A percentile compares a stretch with the other conserved stretches of the same genome.
Evolutionary conservation across 1,140 invertebrate species (phyloP).

Genomic region (Tribolium madens): DNA sequence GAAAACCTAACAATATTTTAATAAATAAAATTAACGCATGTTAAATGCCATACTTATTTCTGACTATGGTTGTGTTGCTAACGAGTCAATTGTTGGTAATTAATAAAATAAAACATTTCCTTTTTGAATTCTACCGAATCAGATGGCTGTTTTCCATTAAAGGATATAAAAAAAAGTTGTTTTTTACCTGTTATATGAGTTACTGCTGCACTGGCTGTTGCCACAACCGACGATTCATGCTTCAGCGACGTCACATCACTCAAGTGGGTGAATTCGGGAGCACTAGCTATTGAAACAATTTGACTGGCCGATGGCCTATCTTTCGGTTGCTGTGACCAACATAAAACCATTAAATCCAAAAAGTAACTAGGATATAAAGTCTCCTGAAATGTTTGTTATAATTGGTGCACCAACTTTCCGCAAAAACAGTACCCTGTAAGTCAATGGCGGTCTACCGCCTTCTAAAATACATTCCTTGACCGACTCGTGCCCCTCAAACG

Average conservation of each 20-base stretch:
- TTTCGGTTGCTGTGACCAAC: constrained; percentile 91
- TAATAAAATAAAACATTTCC: no score
- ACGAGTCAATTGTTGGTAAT: no score
- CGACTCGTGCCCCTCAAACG: constrained; percentile 95
- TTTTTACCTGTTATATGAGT: constrained; percentile 64
- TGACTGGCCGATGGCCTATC: constrained; percentile 92
- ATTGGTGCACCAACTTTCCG: not conserved
- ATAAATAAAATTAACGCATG: no score
- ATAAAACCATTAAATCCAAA: constrained; percentile 94
- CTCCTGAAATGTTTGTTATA: constrained; percentile 66
- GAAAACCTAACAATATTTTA: no score
- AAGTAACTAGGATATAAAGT: constrained; percentile 90
- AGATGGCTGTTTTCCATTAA: no score
- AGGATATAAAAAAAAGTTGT: no score
- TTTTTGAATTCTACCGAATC: no score
- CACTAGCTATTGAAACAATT: constrained; percentile 90
- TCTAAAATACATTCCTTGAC: constrained; percentile 97
- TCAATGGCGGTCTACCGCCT: constrained; percentile 89
- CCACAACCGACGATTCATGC: constrained; percentile 71
- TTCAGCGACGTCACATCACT: constrained; percentile 82
- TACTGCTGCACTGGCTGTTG: constrained; percentile 65
- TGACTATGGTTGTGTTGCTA: no score
- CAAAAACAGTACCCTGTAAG: constrained; percentile 75
- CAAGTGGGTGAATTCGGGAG: constrained; percentile 93
- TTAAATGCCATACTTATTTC: no score